A percentile compares a stretch with the other conserved stretches of the same genome.
Conservation (phyloP, 2,797 vertebrate species). For the Pempheris klunzingeri region DNA sequence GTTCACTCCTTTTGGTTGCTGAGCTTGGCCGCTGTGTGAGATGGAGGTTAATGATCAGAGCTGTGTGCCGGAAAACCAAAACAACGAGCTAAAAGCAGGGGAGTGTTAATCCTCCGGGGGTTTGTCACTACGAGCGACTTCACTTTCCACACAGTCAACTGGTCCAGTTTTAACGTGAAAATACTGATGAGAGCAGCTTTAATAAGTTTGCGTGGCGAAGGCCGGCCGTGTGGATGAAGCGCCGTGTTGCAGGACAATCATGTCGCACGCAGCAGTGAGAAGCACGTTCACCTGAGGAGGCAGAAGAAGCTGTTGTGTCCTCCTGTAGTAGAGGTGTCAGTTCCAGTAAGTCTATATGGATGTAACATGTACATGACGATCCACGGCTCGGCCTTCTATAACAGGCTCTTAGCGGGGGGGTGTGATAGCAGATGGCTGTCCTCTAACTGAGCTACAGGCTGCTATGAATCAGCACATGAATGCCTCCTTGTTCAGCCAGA, state of each 20-base stretch:
- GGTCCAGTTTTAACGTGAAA: background rate
- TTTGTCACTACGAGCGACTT: background rate
- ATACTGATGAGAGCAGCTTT: slow-evolving; percentile 11
- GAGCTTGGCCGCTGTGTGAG: background rate
- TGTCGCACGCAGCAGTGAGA: slow-evolving; percentile 55
- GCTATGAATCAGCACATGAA: slow-evolving; percentile 84
- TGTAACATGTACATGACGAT: slow-evolving; percentile 78
- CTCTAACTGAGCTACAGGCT: slow-evolving; percentile 68
- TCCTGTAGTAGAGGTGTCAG: slow-evolving; percentile 69
- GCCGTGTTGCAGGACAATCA: slow-evolving; percentile 49
- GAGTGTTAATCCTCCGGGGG: background rate
- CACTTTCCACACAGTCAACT: background rate
- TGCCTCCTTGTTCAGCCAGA: slow-evolving; percentile 84
- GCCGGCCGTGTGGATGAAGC: slow-evolving; percentile 35
- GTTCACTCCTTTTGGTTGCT: slow-evolving; percentile 1
- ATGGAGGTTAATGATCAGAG: background rate
- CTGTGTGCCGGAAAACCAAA: slow-evolving; percentile 1
- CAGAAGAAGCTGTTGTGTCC: slow-evolving; percentile 44
- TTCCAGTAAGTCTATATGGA: slow-evolving; percentile 79
- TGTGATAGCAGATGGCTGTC: slow-evolving; percentile 82
- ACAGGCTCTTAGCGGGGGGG: slow-evolving; percentile 76
- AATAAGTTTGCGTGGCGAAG: slow-evolving; percentile 41
- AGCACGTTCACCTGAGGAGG: slow-evolving; percentile 49
- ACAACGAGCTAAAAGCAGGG: background rate
- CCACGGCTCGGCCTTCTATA: slow-evolving; percentile 66